These are phyloP conservation scores for Drosophila algonquin DNA, from an alignment of 2,888 invertebrate genomes.

Conservation along the genomic window DNA sequence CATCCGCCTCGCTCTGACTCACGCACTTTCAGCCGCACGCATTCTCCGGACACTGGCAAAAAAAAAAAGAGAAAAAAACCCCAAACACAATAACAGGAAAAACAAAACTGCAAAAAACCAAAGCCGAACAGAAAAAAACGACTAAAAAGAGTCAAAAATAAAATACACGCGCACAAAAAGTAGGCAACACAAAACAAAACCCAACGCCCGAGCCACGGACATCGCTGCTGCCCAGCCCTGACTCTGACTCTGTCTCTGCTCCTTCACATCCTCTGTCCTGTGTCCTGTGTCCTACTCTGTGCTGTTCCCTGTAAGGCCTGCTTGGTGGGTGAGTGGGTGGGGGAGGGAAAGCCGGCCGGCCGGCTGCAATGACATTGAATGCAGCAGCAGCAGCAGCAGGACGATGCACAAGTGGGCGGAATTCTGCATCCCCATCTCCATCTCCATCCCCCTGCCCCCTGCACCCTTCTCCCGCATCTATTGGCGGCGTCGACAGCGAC, in stretches of 20 bases:
- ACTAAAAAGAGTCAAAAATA: conserved; percentile 32
- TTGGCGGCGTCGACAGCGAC: conserved; percentile 14
- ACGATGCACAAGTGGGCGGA: conserved; percentile 5
- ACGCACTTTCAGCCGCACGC: conserved; percentile 49
- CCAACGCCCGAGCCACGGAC: conserved; percentile 11
- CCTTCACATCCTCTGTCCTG: not conserved
- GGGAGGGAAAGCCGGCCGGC: conserved; percentile 19
- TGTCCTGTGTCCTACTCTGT: not conserved
- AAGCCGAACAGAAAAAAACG: conserved; percentile 21
- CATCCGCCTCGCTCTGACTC: conserved; percentile 67
- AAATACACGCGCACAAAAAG: conserved; percentile 50
- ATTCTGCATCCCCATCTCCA: not conserved
- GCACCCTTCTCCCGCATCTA: not conserved
- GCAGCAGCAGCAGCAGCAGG: conserved; percentile 33
- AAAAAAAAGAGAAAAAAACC: conserved; percentile 50
- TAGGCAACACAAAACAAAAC: conserved; percentile 51
- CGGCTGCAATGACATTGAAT: conserved; percentile 69
- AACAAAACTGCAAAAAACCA: conserved; percentile 50
- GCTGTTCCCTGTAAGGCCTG: conserved; percentile 2
- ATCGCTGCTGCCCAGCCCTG: not conserved
- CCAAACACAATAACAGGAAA: conserved; percentile 7
- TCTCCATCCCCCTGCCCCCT: not conserved
- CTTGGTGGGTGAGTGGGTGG: not conserved
- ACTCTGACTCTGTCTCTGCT: not conserved
- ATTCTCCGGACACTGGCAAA: conserved; percentile 45